Percentiles rank a stretch among this genome's conserved stretches.
Evolutionary conservation across 1,140 invertebrate genomes (phyloP).

Genomic region (Limonius californicus): DNA sequence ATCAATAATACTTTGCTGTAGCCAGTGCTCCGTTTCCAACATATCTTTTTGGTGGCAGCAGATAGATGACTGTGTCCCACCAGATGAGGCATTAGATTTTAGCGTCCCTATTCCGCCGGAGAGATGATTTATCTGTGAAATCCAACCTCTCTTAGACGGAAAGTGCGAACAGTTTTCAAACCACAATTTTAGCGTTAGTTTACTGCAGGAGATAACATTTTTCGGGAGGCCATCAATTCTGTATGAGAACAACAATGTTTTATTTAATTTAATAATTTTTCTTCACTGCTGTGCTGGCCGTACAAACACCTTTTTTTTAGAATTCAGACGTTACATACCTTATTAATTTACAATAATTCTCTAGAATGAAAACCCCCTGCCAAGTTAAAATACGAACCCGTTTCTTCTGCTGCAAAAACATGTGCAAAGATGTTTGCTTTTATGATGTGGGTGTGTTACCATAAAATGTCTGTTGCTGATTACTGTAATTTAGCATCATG

Average conservation of each 20-base stretch:
- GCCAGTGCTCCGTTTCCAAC: conserved; percentile 10
- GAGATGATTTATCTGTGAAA: conserved; percentile 18
- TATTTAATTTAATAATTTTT: no score
- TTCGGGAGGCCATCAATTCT: background rate
- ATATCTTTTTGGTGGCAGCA: conserved; percentile 18
- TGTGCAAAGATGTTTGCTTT: no score
- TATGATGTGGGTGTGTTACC: no score
- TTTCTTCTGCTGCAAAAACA: background rate
- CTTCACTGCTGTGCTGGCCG: no score
- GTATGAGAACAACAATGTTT: no score
- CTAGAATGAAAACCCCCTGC: no score
- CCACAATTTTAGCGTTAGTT: background rate
- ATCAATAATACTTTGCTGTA: conserved; percentile 13
- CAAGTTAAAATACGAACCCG: background rate
- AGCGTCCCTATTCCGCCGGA: background rate
- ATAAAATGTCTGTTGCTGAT: no score
- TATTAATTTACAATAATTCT: no score
- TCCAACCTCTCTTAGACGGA: conserved; percentile 4
- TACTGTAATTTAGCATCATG: background rate
- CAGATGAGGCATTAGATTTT: conserved; percentile 19
- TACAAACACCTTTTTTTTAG: no score
- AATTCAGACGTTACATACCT: no score
- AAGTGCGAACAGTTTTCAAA: background rate
- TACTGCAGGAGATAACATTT: background rate
- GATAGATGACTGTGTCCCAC: conserved; percentile 18